Evolutionary conservation across 1,140 invertebrate genomes (phyloP).

Genomic region (Chionoecetes opilio): DNA sequence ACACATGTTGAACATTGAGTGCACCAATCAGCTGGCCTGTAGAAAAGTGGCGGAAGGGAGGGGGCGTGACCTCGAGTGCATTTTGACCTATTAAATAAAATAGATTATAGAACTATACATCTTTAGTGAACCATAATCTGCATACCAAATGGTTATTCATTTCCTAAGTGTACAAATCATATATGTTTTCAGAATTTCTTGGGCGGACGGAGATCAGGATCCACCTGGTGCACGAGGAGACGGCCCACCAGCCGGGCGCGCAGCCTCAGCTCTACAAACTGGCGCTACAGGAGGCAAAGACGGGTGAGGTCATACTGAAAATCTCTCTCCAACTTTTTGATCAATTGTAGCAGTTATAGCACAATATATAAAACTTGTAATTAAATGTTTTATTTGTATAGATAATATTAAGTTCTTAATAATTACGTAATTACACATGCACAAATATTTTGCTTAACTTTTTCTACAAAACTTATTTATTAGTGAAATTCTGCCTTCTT

Average conservation of each 20-base stretch:
- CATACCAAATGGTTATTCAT: no score
- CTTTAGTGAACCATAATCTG: no score
- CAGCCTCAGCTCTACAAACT: constrained; percentile 88
- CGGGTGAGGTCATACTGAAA: constrained; percentile 90
- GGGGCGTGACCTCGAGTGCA: no score
- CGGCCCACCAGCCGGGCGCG: constrained; percentile 85
- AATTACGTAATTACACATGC: neutral
- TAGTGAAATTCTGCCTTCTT: neutral
- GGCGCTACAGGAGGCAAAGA: constrained; percentile 89
- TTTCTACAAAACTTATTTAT: neutral
- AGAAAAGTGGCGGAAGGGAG: no score
- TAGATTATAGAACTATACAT: no score
- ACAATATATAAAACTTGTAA: no score
- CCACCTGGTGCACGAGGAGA: constrained; percentile 88
- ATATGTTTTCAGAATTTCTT: constrained; percentile 88
- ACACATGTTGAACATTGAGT: no score
- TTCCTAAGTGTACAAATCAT: no score
- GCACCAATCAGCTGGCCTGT: no score
- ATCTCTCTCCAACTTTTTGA: constrained; percentile 90
- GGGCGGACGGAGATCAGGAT: constrained; percentile 90
- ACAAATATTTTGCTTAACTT: neutral
- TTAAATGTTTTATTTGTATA: constrained; percentile 21
- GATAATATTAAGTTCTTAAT: constrained; percentile 18
- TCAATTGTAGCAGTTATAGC: constrained; percentile 31
- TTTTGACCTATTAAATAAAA: no score